Evolutionary conservation across 2,113 vertebrate genomes (phyloP), one percentile per base, ranked within the genome.

Genomic region (Noctilio leporinus): DNA sequence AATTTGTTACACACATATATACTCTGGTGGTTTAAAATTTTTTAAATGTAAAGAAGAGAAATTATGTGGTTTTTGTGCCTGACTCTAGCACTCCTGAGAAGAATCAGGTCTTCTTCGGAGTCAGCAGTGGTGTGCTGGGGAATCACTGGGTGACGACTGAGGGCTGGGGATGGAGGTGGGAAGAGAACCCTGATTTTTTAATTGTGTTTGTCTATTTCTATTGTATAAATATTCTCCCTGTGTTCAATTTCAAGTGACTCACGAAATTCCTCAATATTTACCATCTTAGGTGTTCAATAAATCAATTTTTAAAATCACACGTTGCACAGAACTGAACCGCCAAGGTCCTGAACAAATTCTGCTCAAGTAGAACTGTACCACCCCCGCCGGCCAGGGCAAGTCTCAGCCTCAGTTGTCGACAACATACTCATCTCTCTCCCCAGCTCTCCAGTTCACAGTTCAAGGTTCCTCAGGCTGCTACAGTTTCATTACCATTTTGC

Each of bases 201-300:
- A 51, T 5, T 72, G 40, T 22, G 12, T 43, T n/a, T 80, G 26
- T 62, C 43, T 1, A 10, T 80, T 93, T 94, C 62, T 24, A 67
- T 62, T 55, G 26, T 69, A 11, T 47, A 77, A 72, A 33, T 57
- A 40, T 55, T 40, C 8, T 55, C 40, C 40, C 16, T 11, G n/a
- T 30, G 14, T 72, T 93, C 47, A 69, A 81, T 82, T 94, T 93
- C 53, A 93, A 64, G 49, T 73, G 47, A n/a, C 26, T 93, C 35
- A 77, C 12, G 47, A 45, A 86, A 89, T 62, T 86, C 47, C n/a
- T 89, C 33, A 78, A 90, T 90, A 86, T 59, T 89, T 85, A 49
- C 72, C 51, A 67, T 77, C 69, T 40, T 30, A 62, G 10, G 4
- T 82, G 26, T 57, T 77, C 64, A 64, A 55, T 38, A 55, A 81